Evolutionary conservation across 2,797 vertebrate genomes (phyloP), one percentile per base, ranked within the genome.

Genomic region (Notamacropus eugenii): DNA sequence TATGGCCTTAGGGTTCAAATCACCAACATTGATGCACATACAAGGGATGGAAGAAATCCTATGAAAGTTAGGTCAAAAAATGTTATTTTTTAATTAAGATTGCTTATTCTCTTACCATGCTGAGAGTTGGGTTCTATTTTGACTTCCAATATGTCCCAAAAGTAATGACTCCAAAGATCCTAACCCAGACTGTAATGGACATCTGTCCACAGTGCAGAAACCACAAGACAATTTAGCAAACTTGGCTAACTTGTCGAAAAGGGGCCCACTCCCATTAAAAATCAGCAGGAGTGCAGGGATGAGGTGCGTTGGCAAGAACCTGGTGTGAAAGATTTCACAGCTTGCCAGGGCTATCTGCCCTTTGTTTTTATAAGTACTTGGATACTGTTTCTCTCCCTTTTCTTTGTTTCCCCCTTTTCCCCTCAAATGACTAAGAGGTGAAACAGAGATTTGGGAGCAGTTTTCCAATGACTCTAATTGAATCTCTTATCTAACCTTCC

Each of bases 91-190:
- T 93, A 97, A 93, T 90, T 90, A 55, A 95, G 93, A 96, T 50
- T 97, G 96, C 92, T 87, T 96, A 97, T 97, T 97, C 14, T 93
- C 56, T 93, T 46, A 97, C 97, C 97, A 96, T 97, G 96, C 97
- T 97, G 97, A 96, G 96, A 94, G 92, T 92, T 98, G 95, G 94
- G 96, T 93, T 97, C 93, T 97, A 95, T 97, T 96, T 97, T 98
- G 96, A 95, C 56, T 97, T 97, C 91, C 96, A 97, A 97, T 11
- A 90, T 58, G 90, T 90, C 93, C 92, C 90, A 24, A 93, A 93
- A 54, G 57, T 96, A 96, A 95, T 0, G 0, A 94, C 14, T 91
- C 40, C 57, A 62, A 91, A 96, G 93, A 95, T 91, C 62, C 57
- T 95, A 93, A 58, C 1, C 22, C 92, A 55, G n/a, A 54, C 5